A percentile compares a stretch with the other conserved stretches of the same genome.
Evolutionary conservation across 2,888 invertebrate genomes (phyloP).

Genomic region (Hydrotaea cyrtoneurina): DNA sequence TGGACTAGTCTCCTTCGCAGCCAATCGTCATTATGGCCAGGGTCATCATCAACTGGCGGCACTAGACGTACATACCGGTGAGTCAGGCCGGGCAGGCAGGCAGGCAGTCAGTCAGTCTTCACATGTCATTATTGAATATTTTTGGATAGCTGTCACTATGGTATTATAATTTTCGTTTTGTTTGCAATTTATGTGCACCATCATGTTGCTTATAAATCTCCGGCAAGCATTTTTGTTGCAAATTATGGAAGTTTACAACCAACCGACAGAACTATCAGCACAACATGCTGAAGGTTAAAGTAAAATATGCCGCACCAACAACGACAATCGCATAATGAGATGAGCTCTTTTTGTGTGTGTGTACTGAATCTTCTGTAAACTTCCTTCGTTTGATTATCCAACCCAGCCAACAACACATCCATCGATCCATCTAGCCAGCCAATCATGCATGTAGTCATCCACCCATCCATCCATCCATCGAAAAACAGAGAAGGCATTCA

Average conservation of each 20-base stretch:
- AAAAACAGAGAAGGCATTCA: slow-evolving; percentile 24
- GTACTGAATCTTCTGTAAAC: slow-evolving; percentile 71
- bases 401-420: slow-evolving; percentile 46
- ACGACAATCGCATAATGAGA: slow-evolving; percentile 62
- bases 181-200: slow-evolving; percentile 59
- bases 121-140: slow-evolving; percentile 65
- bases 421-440: slow-evolving; percentile 45
- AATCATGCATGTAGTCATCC: slow-evolving; percentile 48
- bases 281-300: slow-evolving; percentile 56
- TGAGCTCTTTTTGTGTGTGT: slow-evolving; percentile 56
- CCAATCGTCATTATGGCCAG: not conserved
- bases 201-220: slow-evolving; percentile 50
- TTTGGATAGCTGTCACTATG: slow-evolving; percentile 63
- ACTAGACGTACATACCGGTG: not conserved
- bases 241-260: slow-evolving; percentile 71
- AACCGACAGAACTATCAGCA: slow-evolving; percentile 58
- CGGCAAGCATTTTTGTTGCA: slow-evolving; percentile 61
- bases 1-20: too few species aligned
- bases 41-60: slow-evolving; percentile 28
- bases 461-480: slow-evolving; percentile 41
- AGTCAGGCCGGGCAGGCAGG: not conserved
- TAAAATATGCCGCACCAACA: slow-evolving; percentile 56
- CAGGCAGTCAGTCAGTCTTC: slow-evolving; percentile 36
- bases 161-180: slow-evolving; percentile 66
- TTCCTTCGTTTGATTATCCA: slow-evolving; percentile 76